Evolutionary conservation across 2,797 vertebrate genomes (phyloP).

Genomic region (Notamacropus eugenii): DNA sequence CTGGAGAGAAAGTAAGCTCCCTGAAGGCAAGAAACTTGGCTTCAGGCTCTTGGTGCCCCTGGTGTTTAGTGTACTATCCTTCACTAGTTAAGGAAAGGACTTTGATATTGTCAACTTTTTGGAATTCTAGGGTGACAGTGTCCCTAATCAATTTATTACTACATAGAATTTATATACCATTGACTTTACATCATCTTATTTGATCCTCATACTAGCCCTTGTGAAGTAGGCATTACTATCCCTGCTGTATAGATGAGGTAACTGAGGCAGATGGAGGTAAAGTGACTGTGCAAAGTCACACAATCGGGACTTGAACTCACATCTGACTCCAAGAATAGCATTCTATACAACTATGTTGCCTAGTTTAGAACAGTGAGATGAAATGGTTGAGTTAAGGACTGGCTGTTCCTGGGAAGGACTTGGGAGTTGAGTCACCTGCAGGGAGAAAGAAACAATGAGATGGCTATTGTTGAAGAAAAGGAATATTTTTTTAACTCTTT

Average conservation of each 20-base stretch:
- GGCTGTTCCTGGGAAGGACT: background rate
- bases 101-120: no score
- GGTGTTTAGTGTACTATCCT: background rate
- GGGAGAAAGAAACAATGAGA: background rate
- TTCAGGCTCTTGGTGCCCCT: background rate
- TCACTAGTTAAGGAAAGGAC: background rate
- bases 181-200: background rate
- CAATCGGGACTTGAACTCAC: background rate
- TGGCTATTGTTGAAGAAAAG: background rate
- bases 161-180: background rate
- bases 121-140: background rate
- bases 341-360: background rate
- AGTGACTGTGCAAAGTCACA: background rate
- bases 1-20: background rate
- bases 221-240: background rate
- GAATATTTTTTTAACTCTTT: background rate
- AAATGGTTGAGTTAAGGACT: background rate
- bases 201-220: background rate
- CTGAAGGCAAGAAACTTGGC: background rate
- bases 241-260: background rate
- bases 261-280: background rate
- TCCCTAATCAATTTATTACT: background rate
- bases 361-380: background rate
- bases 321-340: background rate
- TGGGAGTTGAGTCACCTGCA: background rate